Evolutionary conservation across 2,888 invertebrate species (phyloP).

Genomic region (Nysson spinosus): DNA sequence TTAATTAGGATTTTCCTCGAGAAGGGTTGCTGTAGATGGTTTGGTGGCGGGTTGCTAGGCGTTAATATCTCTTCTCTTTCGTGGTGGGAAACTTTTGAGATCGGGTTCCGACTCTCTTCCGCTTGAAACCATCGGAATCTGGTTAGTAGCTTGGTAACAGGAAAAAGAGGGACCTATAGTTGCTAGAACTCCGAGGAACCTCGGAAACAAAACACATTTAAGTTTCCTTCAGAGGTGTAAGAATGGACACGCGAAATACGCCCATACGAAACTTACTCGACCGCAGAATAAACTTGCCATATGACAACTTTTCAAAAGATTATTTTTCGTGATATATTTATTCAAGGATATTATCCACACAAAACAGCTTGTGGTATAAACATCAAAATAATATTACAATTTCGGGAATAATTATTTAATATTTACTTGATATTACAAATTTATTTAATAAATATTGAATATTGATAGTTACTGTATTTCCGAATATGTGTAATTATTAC

Average conservation of each 20-base stretch:
- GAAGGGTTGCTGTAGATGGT: constrained; percentile 1
- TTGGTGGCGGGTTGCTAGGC: neutral
- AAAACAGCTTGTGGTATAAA: no score
- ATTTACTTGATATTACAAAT: no score
- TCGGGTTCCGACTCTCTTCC: constrained; percentile 1
- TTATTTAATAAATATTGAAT: no score
- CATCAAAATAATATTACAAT: no score
- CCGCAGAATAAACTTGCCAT: neutral
- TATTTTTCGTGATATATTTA: no score
- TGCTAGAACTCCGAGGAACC: constrained; percentile 2
- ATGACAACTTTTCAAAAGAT: no score
- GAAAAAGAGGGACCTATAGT: neutral
- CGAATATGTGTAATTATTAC: no score
- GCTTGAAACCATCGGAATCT: constrained; percentile 27
- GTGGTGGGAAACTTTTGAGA: constrained; percentile 21
- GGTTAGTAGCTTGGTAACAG: constrained; percentile 24
- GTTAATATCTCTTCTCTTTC: constrained; percentile 24
- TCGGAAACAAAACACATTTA: constrained; percentile 59
- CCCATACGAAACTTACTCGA: constrained; percentile 1
- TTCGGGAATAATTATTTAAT: no score
- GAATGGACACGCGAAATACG: constrained; percentile 9
- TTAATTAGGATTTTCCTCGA: constrained; percentile 47
- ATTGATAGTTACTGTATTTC: no score
- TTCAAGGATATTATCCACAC: no score
- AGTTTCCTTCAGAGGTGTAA: constrained; percentile 43